phyloP scores from a whole-genome alignment of 1,140 invertebrate species.

The Drosophila tropicalis region DNA sequence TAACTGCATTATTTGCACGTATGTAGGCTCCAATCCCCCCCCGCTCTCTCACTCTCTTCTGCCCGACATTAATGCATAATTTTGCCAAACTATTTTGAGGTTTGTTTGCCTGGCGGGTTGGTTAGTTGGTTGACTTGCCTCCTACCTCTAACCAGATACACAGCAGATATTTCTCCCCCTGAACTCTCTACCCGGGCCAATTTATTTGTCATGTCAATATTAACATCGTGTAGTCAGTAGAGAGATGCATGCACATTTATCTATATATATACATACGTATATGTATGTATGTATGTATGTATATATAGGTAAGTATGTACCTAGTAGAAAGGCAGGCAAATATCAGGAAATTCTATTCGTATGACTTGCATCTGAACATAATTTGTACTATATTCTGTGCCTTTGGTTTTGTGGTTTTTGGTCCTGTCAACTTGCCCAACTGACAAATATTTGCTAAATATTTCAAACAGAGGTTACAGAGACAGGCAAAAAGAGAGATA shows the following conservation, averaged over 20 bases:
- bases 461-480: slow-evolving; percentile 29
- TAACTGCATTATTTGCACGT: slow-evolving; percentile 78
- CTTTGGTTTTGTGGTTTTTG: slow-evolving; percentile 65
- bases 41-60: neutral
- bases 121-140: neutral
- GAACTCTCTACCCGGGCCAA: slow-evolving; percentile 52
- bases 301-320: neutral
- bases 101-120: slow-evolving; percentile 71
- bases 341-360: slow-evolving; percentile 16
- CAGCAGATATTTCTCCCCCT: slow-evolving; percentile 40
- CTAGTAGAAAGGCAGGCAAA: slow-evolving; percentile 11
- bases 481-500: neutral
- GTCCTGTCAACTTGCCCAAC: slow-evolving; percentile 67
- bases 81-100: slow-evolving; percentile 81
- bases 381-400: slow-evolving; percentile 43
- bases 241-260: slow-evolving; percentile 1
- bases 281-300: neutral
- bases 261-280: neutral
- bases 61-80: slow-evolving; percentile 79
- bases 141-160: slow-evolving; percentile 17
- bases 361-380: slow-evolving; percentile 50
- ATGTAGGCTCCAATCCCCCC: slow-evolving; percentile 23
- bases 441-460: slow-evolving; percentile 74
- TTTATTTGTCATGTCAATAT: slow-evolving; percentile 82
- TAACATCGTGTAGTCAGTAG: slow-evolving; percentile 54